Percentiles rank a stretch among this genome's conserved stretches.
phyloP scores from a whole-genome alignment of 2,113 vertebrate genomes.

The Micronisus gabar region DNA sequence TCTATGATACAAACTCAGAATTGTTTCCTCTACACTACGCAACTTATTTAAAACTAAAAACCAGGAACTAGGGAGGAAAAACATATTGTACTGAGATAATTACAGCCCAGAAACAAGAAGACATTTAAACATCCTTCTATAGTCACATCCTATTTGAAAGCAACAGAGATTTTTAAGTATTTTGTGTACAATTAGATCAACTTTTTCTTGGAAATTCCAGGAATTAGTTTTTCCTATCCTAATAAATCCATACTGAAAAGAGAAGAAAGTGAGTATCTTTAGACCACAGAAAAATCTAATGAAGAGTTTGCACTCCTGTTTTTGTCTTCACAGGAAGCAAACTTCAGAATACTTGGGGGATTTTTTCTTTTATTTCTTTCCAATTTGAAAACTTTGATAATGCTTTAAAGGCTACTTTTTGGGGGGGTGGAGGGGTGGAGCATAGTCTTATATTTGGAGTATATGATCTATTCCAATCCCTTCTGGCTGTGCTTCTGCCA shows the following conservation, averaged over 20 bases:
- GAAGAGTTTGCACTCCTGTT: not conserved
- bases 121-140: not conserved
- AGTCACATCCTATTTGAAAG: not conserved
- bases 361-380: not conserved
- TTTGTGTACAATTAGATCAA: not conserved
- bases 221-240: not conserved
- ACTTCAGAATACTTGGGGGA: not conserved
- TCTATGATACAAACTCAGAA: not conserved
- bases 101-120: not conserved
- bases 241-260: not conserved
- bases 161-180: not conserved
- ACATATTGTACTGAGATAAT: not conserved
- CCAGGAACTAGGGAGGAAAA: not conserved
- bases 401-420: not conserved
- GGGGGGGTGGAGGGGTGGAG: fast-evolving
- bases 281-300: not conserved
- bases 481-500: not conserved
- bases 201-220: not conserved
- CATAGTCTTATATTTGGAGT: not conserved
- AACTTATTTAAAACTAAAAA: not conserved
- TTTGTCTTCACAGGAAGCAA: not conserved
- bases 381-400: not conserved
- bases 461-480: not conserved
- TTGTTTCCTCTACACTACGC: not conserved
- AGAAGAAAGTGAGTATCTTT: not conserved